Percentiles rank a stretch among this genome's conserved stretches.
Evolutionary conservation across 2,797 vertebrate species (phyloP).

Genomic region (Borostomias antarcticus): DNA sequence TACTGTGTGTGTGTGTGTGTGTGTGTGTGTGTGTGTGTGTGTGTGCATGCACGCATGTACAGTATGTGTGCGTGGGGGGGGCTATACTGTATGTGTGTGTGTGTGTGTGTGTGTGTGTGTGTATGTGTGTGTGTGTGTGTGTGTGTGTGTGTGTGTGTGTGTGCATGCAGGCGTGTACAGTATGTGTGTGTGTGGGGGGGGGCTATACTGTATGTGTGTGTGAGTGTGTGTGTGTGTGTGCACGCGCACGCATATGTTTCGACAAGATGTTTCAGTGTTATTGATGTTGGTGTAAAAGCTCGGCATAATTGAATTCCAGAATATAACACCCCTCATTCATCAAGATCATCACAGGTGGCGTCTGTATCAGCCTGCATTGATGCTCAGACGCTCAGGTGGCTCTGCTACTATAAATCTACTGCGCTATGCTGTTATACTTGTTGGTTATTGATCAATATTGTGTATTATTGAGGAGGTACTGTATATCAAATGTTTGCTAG

Average conservation of each 20-base stretch:
- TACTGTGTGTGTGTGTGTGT: too few species aligned
- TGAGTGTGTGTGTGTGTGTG: slow-evolving; percentile 4
- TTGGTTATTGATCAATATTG: neutral
- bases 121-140: too few species aligned
- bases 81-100: too few species aligned
- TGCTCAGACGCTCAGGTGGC: slow-evolving; percentile 43
- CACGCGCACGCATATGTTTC: too few species aligned
- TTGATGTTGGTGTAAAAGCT: slow-evolving; percentile 65
- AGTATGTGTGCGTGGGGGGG: too few species aligned
- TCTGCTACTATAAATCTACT: neutral
- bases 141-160: slow-evolving; percentile 4
- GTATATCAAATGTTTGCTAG: too few species aligned
- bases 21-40: too few species aligned
- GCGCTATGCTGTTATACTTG: too few species aligned
- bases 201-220: too few species aligned
- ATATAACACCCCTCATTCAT: slow-evolving; percentile 65
- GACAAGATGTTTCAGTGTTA: slow-evolving; percentile 55
- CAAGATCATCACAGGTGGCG: slow-evolving; percentile 57
- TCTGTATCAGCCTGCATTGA: slow-evolving; percentile 57
- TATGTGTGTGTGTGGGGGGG: neutral
- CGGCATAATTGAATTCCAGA: slow-evolving; percentile 65
- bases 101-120: too few species aligned
- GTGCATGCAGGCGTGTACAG: neutral
- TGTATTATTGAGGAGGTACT: neutral
- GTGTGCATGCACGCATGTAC: too few species aligned